phyloP scores from a whole-genome alignment of 2,113 vertebrate species.

The Dolichallabes microphthalmus region DNA sequence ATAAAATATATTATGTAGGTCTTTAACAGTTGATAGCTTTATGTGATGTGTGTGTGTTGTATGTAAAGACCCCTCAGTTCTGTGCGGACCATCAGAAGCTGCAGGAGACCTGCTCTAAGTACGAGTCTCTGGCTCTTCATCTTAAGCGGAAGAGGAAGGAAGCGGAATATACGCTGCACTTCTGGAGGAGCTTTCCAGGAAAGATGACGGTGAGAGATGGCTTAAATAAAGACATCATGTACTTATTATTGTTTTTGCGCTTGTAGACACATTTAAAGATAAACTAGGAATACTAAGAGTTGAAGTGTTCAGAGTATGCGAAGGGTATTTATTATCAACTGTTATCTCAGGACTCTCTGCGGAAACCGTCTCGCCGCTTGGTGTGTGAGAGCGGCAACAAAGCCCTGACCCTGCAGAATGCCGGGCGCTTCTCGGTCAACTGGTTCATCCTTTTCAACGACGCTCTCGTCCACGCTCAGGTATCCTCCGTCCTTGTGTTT shows the following conservation, averaged over 20 bases:
- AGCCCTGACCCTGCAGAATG: slow-evolving; percentile 86
- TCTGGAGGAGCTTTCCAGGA: slow-evolving; percentile 97
- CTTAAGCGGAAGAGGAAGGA: slow-evolving; percentile 88
- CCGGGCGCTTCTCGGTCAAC: slow-evolving; percentile 94
- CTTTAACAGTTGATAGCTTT: background rate
- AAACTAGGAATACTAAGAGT: background rate
- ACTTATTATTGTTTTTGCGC: background rate
- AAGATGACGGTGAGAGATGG: slow-evolving; percentile 88
- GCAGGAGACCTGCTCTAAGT: slow-evolving; percentile 84
- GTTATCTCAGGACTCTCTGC: slow-evolving; percentile 83
- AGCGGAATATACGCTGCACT: slow-evolving; percentile 87
- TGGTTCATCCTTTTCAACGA: slow-evolving; percentile 99
- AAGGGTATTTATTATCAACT: background rate
- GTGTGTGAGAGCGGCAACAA: slow-evolving; percentile 97
- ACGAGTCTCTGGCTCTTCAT: slow-evolving; percentile 81
- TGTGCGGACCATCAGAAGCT: slow-evolving; percentile 87
- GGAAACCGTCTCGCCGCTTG: slow-evolving; percentile 87
- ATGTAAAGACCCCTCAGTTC: slow-evolving; percentile 63
- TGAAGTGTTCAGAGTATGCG: background rate
- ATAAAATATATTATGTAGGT: background rate
- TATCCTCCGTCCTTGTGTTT: slow-evolving; percentile 58
- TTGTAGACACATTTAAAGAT: background rate
- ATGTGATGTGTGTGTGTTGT: background rate
- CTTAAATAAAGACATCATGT: background rate
- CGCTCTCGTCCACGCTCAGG: slow-evolving; percentile 93